These are phyloP conservation scores for Drosophila cardini DNA, from an alignment of 1,140 invertebrate genomes.

Conservation along the genomic window DNA sequence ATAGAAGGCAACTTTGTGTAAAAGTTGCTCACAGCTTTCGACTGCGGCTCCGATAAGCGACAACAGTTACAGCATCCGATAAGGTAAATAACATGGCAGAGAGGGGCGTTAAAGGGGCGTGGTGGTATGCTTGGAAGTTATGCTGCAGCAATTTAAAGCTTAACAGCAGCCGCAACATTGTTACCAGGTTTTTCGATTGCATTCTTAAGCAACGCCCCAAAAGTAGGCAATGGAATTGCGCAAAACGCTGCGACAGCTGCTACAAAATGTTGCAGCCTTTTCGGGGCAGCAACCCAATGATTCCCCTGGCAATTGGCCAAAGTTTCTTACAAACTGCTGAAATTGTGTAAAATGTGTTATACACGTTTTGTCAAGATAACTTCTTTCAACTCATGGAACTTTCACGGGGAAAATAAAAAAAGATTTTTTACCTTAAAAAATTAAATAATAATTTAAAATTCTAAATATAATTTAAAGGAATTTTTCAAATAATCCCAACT, in stretches of 20 bases:
- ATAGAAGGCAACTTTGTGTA: constrained; percentile 51
- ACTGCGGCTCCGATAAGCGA: constrained; percentile 59
- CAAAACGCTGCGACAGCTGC: constrained; percentile 50
- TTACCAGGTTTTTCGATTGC: constrained; percentile 28
- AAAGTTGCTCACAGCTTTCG: constrained; percentile 48
- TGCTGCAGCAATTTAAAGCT: constrained; percentile 49
- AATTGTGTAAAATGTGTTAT: constrained; percentile 1
- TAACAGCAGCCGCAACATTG: constrained; percentile 33
- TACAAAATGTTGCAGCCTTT: constrained; percentile 56
- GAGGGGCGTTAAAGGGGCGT: background rate
- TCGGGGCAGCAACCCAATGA: constrained; percentile 18
- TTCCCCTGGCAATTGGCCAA: constrained; percentile 40
- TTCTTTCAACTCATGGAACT: background rate
- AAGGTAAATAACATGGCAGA: constrained; percentile 15
- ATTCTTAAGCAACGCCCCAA: constrained; percentile 45
- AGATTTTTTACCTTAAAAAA: background rate
- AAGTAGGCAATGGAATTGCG: constrained; percentile 62
- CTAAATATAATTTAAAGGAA: no score
- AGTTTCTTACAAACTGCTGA: constrained; percentile 6
- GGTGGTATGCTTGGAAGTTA: background rate
- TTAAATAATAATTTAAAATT: background rate
- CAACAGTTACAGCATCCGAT: constrained; percentile 48
- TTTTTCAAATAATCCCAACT: no score
- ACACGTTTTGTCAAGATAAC: constrained; percentile 3
- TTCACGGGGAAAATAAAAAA: background rate